Percentiles rank a stretch among this genome's conserved stretches.
phyloP scores from a whole-genome alignment of 2,888 invertebrate genomes.

The Smittia aterrima region DNA sequence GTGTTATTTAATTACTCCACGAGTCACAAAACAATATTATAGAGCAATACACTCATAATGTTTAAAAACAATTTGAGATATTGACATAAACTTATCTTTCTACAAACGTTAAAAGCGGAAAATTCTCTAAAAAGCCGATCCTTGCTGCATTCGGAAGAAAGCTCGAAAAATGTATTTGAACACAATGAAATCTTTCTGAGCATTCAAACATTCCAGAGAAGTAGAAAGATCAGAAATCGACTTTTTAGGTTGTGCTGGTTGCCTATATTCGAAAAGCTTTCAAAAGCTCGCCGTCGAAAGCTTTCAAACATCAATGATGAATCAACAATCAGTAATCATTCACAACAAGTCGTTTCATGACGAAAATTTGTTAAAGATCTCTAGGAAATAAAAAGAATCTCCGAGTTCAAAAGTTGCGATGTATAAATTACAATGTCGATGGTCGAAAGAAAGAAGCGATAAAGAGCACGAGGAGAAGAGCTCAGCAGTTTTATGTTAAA shows the following conservation, averaged over 20 bases:
- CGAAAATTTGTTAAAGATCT: background rate
- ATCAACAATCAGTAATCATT: background rate
- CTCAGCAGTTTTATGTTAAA: background rate
- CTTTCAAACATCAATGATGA: background rate
- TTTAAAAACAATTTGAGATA: too few relatives aligned
- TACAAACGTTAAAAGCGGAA: too few relatives aligned
- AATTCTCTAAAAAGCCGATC: too few relatives aligned
- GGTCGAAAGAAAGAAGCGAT: background rate
- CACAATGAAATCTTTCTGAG: too few relatives aligned
- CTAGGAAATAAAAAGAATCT: background rate
- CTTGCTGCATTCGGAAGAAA: background rate
- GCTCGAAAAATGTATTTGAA: background rate
- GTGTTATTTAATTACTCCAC: too few relatives aligned
- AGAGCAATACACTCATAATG: too few relatives aligned
- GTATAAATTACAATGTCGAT: background rate
- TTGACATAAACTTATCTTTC: too few relatives aligned
- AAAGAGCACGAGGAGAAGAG: background rate
- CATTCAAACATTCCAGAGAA: background rate
- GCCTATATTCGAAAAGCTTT: background rate
- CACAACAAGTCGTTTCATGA: background rate
- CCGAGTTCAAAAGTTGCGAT: constrained; percentile 5
- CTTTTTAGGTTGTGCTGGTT: background rate
- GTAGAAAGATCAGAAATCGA: too few relatives aligned
- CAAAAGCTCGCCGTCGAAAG: background rate
- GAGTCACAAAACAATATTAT: too few relatives aligned